phyloP scores from a whole-genome alignment of 35 echinoderm and acorn worm species.

The Patiria miniata region DNA sequence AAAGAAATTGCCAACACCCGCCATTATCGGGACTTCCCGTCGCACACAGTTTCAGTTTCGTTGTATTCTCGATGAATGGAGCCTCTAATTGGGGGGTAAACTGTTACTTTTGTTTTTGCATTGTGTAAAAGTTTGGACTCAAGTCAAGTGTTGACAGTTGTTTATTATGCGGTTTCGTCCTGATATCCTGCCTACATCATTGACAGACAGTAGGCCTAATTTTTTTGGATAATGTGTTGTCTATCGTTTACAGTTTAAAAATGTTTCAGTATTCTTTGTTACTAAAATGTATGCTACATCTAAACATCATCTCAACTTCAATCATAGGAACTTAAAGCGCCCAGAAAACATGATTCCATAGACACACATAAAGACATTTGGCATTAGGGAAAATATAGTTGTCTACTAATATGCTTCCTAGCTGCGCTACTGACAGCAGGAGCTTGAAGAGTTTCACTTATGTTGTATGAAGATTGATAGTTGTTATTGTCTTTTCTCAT shows the following conservation, averaged over 20 bases:
- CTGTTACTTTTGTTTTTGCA: neutral
- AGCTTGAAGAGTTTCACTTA: no score
- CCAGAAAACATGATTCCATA: neutral
- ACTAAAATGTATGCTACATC: neutral
- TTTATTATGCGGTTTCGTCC: neutral
- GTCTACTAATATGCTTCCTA: no score
- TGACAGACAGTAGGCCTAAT: neutral
- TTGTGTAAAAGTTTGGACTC: neutral
- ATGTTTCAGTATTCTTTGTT: neutral
- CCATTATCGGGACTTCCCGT: conserved; percentile 30
- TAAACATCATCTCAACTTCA: neutral
- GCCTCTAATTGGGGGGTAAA: neutral
- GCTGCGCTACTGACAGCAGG: no score
- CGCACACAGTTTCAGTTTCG: conserved; percentile 26
- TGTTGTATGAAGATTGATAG: no score
- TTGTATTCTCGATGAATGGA: conserved; percentile 37
- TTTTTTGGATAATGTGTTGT: neutral
- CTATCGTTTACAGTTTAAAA: neutral
- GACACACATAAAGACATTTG: neutral
- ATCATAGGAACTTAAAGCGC: neutral
- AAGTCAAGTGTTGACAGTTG: neutral
- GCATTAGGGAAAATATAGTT: neutral
- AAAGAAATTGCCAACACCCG: conserved; percentile 43
- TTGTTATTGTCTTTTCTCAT: no score
- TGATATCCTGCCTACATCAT: neutral